Base-by-base conservation (phyloP, 2,888 invertebrate genomes). In the Argyresthia albistria region DNA sequence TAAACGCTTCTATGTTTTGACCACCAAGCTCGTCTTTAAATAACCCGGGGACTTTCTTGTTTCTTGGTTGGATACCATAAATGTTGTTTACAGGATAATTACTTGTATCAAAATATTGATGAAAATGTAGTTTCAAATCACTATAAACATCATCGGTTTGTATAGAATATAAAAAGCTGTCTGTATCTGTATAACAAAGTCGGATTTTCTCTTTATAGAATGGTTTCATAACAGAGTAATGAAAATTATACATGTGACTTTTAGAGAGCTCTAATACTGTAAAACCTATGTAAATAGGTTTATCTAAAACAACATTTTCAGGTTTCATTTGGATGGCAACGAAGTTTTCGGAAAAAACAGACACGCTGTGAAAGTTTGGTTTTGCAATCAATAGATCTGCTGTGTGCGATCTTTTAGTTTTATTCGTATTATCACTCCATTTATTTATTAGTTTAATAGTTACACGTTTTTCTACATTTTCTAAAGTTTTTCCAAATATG, bases 281-380 rank as follows among this genome's bases (percentile, higher is more conserved):
- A 36, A 55, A 54, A n/a, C 54, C 54, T 1, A 54, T 47, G 43
- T 47, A 51, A 25, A 51, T 54, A 6, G 53, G 46, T 46, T 46
- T 53, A 35, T 53, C 47, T 9, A 51, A 42, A 11, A 48, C 9
- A 12, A 50, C 36, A 35, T 47, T 49, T 39, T 49, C 36, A 25
- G 42, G 48, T 43, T 54, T 53, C 46, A 60, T 46, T 50, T 61
- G 56, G 39, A 61, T 53, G 11, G 57, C 56, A 9, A 57, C 52
- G 42, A 60, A 54, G 49, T 60, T 55, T 35, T 60, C 55, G 9
- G 48, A 35, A 43, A 51, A 51, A 12, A 51, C 35, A 9, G 42
- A 50, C 1, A 16, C 11, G 11, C 48, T 52, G 12, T 47, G 52
- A 25, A 52, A 47, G 11, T 52, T 47, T n/a, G 48, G 48, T 6